Base-by-base conservation (phyloP, 2,113 vertebrate genomes). In the Gopherus evgoodei region DNA sequence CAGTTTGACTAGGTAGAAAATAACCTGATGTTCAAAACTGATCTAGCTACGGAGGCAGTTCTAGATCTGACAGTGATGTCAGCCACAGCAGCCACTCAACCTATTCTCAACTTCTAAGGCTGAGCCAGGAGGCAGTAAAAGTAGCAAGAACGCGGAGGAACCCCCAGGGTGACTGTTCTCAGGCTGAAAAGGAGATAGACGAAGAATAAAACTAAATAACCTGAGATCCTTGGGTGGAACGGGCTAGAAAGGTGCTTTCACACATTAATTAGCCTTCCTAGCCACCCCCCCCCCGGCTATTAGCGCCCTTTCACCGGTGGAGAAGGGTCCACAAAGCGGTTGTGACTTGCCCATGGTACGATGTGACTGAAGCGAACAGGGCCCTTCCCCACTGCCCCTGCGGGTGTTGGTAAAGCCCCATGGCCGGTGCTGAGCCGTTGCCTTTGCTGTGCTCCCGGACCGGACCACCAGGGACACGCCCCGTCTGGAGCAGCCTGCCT, bases 11-110 rank as follows among this genome's bases (percentile, higher is more conserved):
- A 12, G 83, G 16, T 47, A 2, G 2, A 47, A 27, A 80, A 35
- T 6, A 31, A 4, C 3, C 29, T 19, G 25, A 8, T 6, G 5
- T 10, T 56, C 49, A 5, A 2, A 31, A 13, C 42, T 16, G 25
- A 3, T 5, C 38, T 4, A 13, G 19, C 42, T 12, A 2, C 72
- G 2, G 1, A 0, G 50, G n/a, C 91, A 8, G 1, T 0, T 38
- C 2, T 27, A 6, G 69, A 10, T 42, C 4, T 2, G 2, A 9
- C 5, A 0, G 7, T 29, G 6, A 19, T 17, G 1, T 35, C 83
- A 7, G n/a, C 6, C 8, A 2, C 1, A 1, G 62, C 81, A 50
- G 11, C 35, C 50, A 1, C 82, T 16, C 86, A 38, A 2, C 1
- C 22, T 11, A 24, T 16, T 56, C 38, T 76, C 75, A 57, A 35